Evolutionary conservation across 1,140 invertebrate genomes (phyloP).

Genomic region (Drosophila rhopaloa): DNA sequence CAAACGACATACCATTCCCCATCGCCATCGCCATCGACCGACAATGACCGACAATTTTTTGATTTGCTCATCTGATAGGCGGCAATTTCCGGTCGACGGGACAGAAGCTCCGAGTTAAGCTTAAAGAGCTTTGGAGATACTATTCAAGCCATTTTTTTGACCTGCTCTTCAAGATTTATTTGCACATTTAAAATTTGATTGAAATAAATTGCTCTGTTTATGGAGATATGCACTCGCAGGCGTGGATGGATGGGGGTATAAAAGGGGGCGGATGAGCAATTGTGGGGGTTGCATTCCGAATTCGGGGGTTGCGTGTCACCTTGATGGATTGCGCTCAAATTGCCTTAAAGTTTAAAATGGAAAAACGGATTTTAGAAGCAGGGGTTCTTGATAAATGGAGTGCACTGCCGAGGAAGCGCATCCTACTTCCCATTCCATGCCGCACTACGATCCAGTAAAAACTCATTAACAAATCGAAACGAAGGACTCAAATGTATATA

Average conservation of each 20-base stretch:
- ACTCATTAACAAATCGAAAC: constrained; percentile 56
- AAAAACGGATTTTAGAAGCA: constrained; percentile 14
- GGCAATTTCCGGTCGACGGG: constrained; percentile 57
- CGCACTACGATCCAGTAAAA: constrained; percentile 5
- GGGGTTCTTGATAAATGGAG: constrained; percentile 39
- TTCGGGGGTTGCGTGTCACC: constrained; percentile 24
- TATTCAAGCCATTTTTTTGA: constrained; percentile 17
- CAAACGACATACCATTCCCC: constrained; percentile 1
- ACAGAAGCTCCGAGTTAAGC: constrained; percentile 18
- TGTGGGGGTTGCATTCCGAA: constrained; percentile 33
- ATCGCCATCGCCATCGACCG: constrained; percentile 2
- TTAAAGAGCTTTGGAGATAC: constrained; percentile 27
- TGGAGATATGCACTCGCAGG: constrained; percentile 49
- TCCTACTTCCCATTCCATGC: not conserved
- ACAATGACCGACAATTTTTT: constrained; percentile 68
- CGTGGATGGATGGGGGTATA: not conserved
- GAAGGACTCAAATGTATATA: constrained; percentile 22
- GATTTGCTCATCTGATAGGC: constrained; percentile 64
- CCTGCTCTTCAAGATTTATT: constrained; percentile 57
- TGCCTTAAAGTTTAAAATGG: constrained; percentile 44
- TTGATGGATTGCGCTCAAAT: constrained; percentile 52
- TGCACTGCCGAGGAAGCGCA: not conserved
- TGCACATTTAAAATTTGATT: constrained; percentile 74
- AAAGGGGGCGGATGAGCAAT: not conserved
- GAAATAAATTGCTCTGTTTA: constrained; percentile 69